Base-by-base conservation (phyloP, 2,888 invertebrate genomes). In the Girardia tigrina region DNA sequence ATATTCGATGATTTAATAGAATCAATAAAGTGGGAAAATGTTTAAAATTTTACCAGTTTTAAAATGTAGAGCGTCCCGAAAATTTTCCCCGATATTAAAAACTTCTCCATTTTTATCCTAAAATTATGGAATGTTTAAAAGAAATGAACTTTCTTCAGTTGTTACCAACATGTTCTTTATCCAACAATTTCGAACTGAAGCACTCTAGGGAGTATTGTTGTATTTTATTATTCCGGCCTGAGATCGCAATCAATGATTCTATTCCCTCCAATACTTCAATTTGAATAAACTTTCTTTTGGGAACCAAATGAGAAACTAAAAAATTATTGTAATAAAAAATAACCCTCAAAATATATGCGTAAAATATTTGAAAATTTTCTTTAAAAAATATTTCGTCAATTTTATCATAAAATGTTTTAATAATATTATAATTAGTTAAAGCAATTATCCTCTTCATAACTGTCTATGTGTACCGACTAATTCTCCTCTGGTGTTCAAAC, bases 81-180 rank as follows among this genome's bases (percentile, higher is more conserved):
- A 56, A 56, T 56, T 56, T 16, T 56, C 56, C 23, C 56, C 56
- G 23, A 56, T 56, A 56, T 56, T 56, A 23, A 56, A 56, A 6
- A 56, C 56, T 56, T 56, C 56, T 12, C 6, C n/a, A 56, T 56
- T 56, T n/a, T 56, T 56, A 56, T 56, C 56, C 56, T 56, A 56
- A 16, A 56, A 16, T 56, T 56, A n/a, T n/a, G n/a, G n/a, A n/a
- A n/a, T 12, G n/a, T 8, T 56, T n/a, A 4, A 8, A 56, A 56
- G 4, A 20, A 4, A 56, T n/a, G 8, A 56, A 4, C n/a, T n/a
- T n/a, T n/a, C n/a, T n/a, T 56, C n/a, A 56, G 4, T 4, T 56
- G n/a, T 2, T 8, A 56, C 56, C 23, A 56, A 56, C 56, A n/a
- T 56, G 23, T 56, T 56, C 56, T 16, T 56, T 56, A 12, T 56